A percentile compares a stretch with the other conserved stretches of the same genome.
phyloP scores from a whole-genome alignment of 2,113 vertebrate genomes.

The Megaceryle maxima region DNA sequence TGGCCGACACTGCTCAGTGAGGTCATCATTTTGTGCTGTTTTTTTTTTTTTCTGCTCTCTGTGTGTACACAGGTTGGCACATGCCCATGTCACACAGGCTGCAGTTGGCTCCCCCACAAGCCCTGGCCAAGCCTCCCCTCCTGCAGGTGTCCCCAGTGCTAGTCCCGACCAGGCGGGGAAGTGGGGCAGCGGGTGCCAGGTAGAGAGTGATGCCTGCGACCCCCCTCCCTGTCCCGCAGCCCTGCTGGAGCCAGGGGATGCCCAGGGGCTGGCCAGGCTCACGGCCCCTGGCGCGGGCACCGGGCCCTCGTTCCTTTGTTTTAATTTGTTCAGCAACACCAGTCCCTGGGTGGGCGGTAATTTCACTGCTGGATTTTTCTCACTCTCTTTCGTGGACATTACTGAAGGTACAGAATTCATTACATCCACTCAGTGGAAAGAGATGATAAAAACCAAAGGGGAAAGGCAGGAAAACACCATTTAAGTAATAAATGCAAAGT shows the following conservation, averaged over 20 bases:
- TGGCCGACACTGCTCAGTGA: rapidly evolving
- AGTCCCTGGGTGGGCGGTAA: rapidly evolving
- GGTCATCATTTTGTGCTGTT: background rate
- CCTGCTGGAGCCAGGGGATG: background rate
- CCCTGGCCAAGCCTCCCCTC: too few relatives aligned
- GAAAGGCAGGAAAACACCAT: background rate
- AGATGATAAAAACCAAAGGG: background rate
- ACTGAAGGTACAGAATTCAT: background rate
- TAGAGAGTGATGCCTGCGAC: rapidly evolving
- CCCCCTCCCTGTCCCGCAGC: rapidly evolving
- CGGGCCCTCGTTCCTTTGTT: background rate
- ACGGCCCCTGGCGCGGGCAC: background rate
- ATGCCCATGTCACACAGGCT: rapidly evolving
- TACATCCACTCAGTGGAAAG: background rate
- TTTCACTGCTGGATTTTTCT: background rate
- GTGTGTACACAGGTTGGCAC: rapidly evolving
- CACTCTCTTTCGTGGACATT: background rate
- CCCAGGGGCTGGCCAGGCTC: background rate
- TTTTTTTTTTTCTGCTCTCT: background rate
- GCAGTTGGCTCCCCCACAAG: rapidly evolving
- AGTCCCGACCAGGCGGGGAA: rapidly evolving
- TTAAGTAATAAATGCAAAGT: conserved; percentile 51
- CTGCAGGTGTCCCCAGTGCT: rapidly evolving
- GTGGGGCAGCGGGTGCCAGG: rapidly evolving
- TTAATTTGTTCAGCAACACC: background rate